Evolutionary conservation across 2,888 invertebrate species (phyloP), one percentile per base, ranked within the genome.

Genomic region (Rhyacophila evoluta): DNA sequence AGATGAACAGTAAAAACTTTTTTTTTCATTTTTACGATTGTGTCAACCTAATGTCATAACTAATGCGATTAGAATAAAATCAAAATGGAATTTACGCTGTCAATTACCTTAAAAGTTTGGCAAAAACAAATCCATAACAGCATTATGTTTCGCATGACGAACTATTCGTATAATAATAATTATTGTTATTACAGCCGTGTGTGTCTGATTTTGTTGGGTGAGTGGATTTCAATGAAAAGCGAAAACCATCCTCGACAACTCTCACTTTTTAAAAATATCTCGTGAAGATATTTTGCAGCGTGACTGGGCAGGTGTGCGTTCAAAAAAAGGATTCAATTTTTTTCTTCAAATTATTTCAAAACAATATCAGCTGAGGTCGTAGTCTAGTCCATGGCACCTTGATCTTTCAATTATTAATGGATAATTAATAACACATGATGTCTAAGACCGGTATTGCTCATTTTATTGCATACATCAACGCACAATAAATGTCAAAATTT

Each of bases 171-270:
- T n/a, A n/a, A n/a, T n/a, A n/a, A 33, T 33, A 4, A 33, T 33
- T 33, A 2, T 33, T 33, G 6, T 33, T 33, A 33, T 33, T 33
- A 33, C 6, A 4, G 29, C 4, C 29, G 29, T 33, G 29, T 33
- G 6, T 33, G 29, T 33, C 29, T 33, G 29, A 2, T 4, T 33
- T 4, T 15, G 5, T 8, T 12, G 67, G 4, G 19, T 19, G 28
- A 37, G 29, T 25, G 68, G 36, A 67, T 75, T 39, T 29, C 55
- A 75, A 75, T 41, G 15, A 75, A 75, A 75, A 75, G 68, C 39
- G 68, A 75, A 75, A 75, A 68, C 68, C n/a, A 19, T 68, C 33
- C 5, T 28, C 12, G 12, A 37, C 69, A 75, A 69, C 75, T 75
- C 75, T 75, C 75, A 75, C 75, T 68, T 68, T 67, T 68, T 75